These are phyloP conservation scores for Dysmachus trigonus DNA, from an alignment of 2,888 invertebrate genomes.

Conservation along the genomic window DNA sequence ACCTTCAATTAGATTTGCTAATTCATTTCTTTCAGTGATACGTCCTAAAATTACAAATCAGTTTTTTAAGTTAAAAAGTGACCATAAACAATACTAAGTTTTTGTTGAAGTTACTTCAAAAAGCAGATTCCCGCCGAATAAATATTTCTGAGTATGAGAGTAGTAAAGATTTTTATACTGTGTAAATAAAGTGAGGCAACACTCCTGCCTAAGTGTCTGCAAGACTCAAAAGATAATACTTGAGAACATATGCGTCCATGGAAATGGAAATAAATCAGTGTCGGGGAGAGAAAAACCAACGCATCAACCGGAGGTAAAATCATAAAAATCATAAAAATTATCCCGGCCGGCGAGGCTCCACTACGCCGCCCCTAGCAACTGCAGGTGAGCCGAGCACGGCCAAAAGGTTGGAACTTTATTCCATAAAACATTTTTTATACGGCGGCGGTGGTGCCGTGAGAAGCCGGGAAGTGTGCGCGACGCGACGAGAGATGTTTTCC, in stretches of 20 bases:
- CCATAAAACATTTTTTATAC: neutral
- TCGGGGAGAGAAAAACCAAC: neutral
- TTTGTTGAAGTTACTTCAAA: too few relatives aligned
- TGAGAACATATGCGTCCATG: neutral
- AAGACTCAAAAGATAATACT: neutral
- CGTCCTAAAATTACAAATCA: too few relatives aligned
- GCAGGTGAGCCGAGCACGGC: neutral
- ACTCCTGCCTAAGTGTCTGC: neutral
- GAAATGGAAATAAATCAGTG: neutral
- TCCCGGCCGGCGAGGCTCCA: neutral
- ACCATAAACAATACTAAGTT: too few relatives aligned
- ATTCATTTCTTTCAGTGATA: too few relatives aligned
- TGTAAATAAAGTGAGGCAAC: neutral
- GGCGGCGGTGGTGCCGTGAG: neutral
- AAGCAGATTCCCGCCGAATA: too few relatives aligned
- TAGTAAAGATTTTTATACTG: too few relatives aligned
- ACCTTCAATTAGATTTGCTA: too few relatives aligned
- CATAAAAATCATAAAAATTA: neutral
- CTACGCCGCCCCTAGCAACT: neutral
- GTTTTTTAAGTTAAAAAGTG: too few relatives aligned
- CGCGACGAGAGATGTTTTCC: neutral
- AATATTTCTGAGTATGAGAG: too few relatives aligned
- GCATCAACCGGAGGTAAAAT: neutral
- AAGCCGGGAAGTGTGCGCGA: neutral
- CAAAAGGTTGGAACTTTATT: neutral